Percentiles rank a stretch among this genome's conserved stretches.
Conservation (phyloP, 2,113 vertebrate species). For the Phaetusa simplex region DNA sequence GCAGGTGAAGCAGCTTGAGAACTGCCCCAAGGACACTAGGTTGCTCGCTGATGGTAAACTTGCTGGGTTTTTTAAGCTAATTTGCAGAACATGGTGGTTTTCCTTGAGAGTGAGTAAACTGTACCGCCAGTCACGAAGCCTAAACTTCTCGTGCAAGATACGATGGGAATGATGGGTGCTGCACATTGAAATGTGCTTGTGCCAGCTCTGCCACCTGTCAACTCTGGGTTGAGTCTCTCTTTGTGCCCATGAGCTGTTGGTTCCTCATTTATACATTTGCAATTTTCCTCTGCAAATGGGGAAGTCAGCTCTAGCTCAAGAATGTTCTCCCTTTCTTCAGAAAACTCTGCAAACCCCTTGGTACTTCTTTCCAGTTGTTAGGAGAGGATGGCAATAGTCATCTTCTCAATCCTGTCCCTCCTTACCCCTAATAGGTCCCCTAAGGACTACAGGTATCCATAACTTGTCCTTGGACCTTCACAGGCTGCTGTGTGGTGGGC, state of each 20-base stretch:
- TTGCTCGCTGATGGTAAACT: not conserved
- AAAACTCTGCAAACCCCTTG: not conserved
- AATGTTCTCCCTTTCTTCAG: not conserved
- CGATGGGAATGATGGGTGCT: not conserved
- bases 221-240: not conserved
- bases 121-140: not conserved
- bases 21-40: not conserved
- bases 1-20: not conserved
- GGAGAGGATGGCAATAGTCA: not conserved
- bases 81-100: not conserved
- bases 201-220: not conserved
- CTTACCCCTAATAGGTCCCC: not conserved
- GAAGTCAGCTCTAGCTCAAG: not conserved
- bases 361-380: not conserved
- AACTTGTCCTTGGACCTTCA: not conserved
- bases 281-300: not conserved
- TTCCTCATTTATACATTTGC: conserved; percentile 11
- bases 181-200: not conserved
- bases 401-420: not conserved
- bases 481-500: not conserved
- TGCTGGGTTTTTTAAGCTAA: not conserved
- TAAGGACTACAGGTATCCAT: not conserved
- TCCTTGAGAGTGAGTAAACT: not conserved
- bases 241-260: not conserved
- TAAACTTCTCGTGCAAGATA: not conserved